phyloP scores from a whole-genome alignment of 2,797 vertebrate genomes.

The Sarcoramphus papa region DNA sequence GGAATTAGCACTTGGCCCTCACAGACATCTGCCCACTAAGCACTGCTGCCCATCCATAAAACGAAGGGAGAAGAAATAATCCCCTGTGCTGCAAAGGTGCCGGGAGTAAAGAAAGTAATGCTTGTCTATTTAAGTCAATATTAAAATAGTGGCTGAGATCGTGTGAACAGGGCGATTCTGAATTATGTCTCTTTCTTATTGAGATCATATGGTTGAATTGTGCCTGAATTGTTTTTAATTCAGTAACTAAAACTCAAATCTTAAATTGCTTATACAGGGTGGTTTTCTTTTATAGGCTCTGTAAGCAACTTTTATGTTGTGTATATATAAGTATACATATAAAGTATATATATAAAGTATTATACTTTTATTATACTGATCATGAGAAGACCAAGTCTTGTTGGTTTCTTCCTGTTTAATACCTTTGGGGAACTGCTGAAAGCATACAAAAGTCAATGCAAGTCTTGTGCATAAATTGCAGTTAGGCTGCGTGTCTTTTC shows the following conservation, averaged over 20 bases:
- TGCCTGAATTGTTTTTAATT: neutral
- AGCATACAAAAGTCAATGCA: neutral
- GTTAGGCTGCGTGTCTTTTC: neutral
- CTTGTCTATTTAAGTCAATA: neutral
- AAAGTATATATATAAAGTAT: neutral
- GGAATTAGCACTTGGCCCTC: neutral
- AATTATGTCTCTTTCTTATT: neutral
- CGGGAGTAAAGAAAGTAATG: neutral
- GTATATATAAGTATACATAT: too few species aligned
- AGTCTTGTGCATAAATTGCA: neutral
- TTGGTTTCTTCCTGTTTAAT: neutral
- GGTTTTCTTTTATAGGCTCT: neutral
- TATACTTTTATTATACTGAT: neutral
- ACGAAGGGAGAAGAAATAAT: neutral
- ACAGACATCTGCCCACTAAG: neutral
- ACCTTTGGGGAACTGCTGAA: neutral
- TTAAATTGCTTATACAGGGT: neutral
- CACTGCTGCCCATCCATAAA: fast-evolving
- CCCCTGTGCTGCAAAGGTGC: neutral
- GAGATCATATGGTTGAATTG: neutral
- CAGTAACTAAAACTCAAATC: neutral
- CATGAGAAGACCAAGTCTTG: neutral
- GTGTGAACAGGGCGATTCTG: neutral
- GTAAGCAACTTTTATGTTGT: neutral
- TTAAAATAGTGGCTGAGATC: neutral